Evolutionary conservation across 2,113 vertebrate species (phyloP).

Genomic region (Neopipo cinnamomea): DNA sequence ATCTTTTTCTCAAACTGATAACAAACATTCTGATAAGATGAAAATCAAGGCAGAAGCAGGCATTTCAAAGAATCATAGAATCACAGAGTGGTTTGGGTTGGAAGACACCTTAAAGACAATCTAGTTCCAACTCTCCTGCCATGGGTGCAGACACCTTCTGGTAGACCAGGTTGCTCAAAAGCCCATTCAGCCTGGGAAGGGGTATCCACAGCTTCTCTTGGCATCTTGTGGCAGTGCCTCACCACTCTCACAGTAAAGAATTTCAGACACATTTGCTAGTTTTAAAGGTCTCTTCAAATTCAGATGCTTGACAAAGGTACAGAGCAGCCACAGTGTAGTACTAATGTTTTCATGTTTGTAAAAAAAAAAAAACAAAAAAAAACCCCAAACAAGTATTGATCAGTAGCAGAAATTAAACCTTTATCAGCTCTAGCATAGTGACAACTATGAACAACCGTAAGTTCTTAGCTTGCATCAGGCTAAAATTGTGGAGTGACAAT

Average conservation of each 20-base stretch:
- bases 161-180: neutral
- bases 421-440: neutral
- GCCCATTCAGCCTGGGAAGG: neutral
- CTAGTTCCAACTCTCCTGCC: neutral
- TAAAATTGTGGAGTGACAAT: neutral
- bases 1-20: neutral
- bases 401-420: neutral
- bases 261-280: neutral
- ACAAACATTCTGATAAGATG: neutral
- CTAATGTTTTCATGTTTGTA: neutral
- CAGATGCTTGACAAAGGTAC: neutral
- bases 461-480: neutral
- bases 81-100: neutral
- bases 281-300: neutral
- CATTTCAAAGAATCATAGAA: neutral
- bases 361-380: rapidly evolving
- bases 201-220: neutral
- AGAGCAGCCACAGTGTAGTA: neutral
- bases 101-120: neutral
- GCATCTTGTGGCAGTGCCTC: neutral
- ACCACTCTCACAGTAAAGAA: neutral
- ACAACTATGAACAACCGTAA: neutral
- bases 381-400: too few species aligned
- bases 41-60: neutral
- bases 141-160: neutral